Conservation (phyloP, 30 jellyfish, hydroid and myxozoan species). For the Sanderia malayensis region DNA sequence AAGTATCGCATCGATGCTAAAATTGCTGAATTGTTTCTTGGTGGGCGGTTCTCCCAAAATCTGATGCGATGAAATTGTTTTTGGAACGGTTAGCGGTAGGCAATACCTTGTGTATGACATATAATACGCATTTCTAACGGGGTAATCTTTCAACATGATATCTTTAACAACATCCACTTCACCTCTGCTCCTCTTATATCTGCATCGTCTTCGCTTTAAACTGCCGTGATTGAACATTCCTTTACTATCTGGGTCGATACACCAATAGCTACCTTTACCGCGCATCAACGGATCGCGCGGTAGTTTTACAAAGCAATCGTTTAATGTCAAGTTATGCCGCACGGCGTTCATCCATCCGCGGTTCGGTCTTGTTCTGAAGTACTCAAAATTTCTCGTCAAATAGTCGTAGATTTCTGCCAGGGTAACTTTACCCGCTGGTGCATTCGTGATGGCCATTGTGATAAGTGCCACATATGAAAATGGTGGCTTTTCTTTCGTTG, state of each 20-base stretch:
- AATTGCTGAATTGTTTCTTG: constrained; percentile 33
- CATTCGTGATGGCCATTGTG: constrained; percentile 50
- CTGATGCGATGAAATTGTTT: constrained; percentile 8
- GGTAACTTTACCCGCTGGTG: constrained; percentile 37
- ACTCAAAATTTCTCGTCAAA: constrained; percentile 39
- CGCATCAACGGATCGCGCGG: constrained; percentile 64
- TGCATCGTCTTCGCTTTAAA: constrained; percentile 50
- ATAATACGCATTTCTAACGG: background rate
- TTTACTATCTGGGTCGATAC: constrained; percentile 53
- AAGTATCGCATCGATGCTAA: constrained; percentile 46
- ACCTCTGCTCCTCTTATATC: constrained; percentile 39
- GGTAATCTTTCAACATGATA: constrained; percentile 10
- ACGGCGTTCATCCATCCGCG: constrained; percentile 72
- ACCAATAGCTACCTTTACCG: constrained; percentile 67
- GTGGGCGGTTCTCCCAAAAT: constrained; percentile 6
- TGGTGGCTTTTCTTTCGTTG: constrained; percentile 52
- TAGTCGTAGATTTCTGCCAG: constrained; percentile 47
- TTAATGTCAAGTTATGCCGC: constrained; percentile 64
- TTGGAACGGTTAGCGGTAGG: background rate
- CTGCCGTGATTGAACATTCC: constrained; percentile 75
- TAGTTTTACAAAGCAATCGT: constrained; percentile 62
- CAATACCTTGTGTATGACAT: background rate
- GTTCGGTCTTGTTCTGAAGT: constrained; percentile 28
- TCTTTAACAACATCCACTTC: constrained; percentile 45
- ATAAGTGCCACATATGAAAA: constrained; percentile 60